Conservation (phyloP, 2,888 invertebrate species). For the Trichopria drosophilae region DNA sequence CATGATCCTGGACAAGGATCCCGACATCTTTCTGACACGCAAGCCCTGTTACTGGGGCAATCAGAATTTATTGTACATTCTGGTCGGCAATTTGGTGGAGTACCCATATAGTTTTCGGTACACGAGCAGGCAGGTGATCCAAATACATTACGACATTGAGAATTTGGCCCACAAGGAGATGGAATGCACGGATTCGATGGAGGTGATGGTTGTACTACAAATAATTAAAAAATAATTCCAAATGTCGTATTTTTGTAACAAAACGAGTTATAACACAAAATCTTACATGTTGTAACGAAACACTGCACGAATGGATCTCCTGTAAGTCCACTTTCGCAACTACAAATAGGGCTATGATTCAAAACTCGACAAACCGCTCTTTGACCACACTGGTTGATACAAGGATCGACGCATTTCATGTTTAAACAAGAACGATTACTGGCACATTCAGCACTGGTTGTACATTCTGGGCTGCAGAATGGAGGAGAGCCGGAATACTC, state of each 20-base stretch:
- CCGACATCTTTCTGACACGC: conserved; percentile 57
- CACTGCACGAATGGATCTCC: conserved; percentile 79
- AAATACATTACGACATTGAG: conserved; percentile 54
- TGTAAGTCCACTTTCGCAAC: conserved; percentile 65
- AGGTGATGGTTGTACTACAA: conserved; percentile 12
- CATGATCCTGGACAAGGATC: conserved; percentile 61
- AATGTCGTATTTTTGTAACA: not conserved
- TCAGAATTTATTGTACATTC: conserved; percentile 60
- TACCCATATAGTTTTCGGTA: conserved; percentile 54
- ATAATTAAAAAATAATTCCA: not conserved
- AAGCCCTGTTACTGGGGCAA: conserved; percentile 59
- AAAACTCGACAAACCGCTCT: conserved; percentile 58
- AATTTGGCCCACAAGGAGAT: conserved; percentile 65
- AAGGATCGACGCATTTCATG: conserved; percentile 70
- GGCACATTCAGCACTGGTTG: conserved; percentile 81
- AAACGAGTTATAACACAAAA: not conserved
- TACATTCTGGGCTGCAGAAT: conserved; percentile 79
- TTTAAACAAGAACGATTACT: conserved; percentile 78
- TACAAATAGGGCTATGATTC: conserved; percentile 59
- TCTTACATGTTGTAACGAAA: conserved; percentile 58
- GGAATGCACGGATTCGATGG: conserved; percentile 67
- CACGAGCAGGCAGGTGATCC: conserved; percentile 59
- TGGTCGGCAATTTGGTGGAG: conserved; percentile 59
- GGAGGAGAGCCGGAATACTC: conserved; percentile 78
- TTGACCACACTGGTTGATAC: conserved; percentile 59